A percentile compares a stretch with the other conserved stretches of the same genome.
These are phyloP conservation scores for Xenopus laevis DNA, from an alignment of 2,113 vertebrate species.

Conservation along the genomic window DNA sequence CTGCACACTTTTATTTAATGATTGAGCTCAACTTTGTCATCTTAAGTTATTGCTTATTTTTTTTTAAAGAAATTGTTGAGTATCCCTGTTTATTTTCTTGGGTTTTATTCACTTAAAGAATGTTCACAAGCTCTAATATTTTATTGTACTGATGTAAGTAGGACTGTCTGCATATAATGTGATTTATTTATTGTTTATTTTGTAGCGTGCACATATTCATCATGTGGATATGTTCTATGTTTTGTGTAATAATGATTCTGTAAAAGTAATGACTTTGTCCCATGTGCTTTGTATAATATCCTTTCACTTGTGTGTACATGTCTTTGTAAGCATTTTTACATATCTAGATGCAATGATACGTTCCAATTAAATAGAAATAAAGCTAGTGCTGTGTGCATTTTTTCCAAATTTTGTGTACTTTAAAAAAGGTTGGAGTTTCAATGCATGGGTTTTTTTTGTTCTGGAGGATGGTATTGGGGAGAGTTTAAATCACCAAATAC, in stretches of 20 bases:
- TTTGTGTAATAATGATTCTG: slow-evolving; percentile 68
- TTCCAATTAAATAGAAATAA: slow-evolving; percentile 73
- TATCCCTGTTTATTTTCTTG: neutral
- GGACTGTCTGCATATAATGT: slow-evolving; percentile 86
- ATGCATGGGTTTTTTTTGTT: too few species aligned
- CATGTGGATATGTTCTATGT: slow-evolving; percentile 68
- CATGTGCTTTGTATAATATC: slow-evolving; percentile 62
- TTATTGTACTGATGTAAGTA: slow-evolving; percentile 82
- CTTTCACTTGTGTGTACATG: slow-evolving; percentile 63
- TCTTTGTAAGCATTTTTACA: slow-evolving; percentile 69
- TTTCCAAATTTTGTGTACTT: too few species aligned
- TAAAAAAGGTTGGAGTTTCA: too few species aligned
- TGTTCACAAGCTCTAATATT: slow-evolving; percentile 51
- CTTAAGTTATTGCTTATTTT: neutral
- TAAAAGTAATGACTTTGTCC: slow-evolving; percentile 48
- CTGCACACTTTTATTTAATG: neutral
- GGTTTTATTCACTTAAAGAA: neutral
- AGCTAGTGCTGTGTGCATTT: slow-evolving; percentile 33
- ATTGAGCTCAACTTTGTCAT: neutral
- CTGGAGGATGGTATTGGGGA: too few species aligned
- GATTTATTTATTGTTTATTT: slow-evolving; percentile 85
- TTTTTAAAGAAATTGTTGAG: neutral
- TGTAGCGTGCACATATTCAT: slow-evolving; percentile 71
- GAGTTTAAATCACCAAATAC: too few species aligned
- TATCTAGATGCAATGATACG: slow-evolving; percentile 66